Base-by-base conservation (phyloP, 2,888 invertebrate genomes). In the Melipona bicolor region DNA sequence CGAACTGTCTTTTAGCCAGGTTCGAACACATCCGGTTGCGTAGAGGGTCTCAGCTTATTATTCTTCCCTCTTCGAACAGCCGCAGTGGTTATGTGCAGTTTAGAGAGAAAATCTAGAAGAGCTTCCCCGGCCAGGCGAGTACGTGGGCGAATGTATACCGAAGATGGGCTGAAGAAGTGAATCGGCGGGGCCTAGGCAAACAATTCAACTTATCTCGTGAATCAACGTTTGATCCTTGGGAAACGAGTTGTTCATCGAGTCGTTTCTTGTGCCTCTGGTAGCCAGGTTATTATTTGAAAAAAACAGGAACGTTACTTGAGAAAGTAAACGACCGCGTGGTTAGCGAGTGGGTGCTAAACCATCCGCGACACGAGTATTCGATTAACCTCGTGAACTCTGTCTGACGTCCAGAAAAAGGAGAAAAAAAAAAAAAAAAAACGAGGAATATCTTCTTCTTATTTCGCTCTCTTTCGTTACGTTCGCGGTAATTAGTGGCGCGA, bases 331-430 rank as follows among this genome's bases (percentile, higher is more conserved):
- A 52, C 71, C 64, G 54, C 52, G 62, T 86, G 90, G 90, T 92
- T 92, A 92, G 89, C 91, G 87, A 86, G 87, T 86, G 85, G 90
- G 89, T 84, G 92, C 91, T 92, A 92, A 91, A 91, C 89, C 89
- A 88, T 88, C 90, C 79, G 85, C 88, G 89, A 92, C 92, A 92
- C 88, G 92, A 87, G 88, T 91, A 91, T 92, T 92, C 92, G 92
- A 92, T 92, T 92, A 92, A 91, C 92, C 91, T 86, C 84, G 69
- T 88, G 90, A 89, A 90, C 89, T 62, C 67, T 72, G 80, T 84
- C 83, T 72, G 76, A 62, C 70, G 80, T 24, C 65, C 6, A 15
- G 81, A 73, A 86, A 88, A 89, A 87, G 9, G 15, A 80, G 69
- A 86, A 88, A 88, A 87, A 43, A 9, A 9, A 43, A 43, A 1